Conservation (phyloP, 1,140 invertebrate genomes). For the Drosophila sturtevanti region DNA sequence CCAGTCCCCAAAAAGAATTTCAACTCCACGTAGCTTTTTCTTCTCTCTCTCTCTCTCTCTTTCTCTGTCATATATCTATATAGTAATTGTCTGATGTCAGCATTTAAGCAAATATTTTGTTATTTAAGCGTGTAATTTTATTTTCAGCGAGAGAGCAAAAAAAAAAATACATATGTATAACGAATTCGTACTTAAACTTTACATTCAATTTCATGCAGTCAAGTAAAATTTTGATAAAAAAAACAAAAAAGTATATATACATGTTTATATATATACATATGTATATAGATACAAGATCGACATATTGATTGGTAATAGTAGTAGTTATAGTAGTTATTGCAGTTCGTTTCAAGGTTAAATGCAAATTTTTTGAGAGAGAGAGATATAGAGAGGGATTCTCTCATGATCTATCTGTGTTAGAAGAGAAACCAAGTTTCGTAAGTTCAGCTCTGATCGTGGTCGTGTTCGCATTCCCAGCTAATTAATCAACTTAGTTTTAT, state of each 20-base stretch:
- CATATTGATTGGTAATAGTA: not conserved
- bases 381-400: not conserved
- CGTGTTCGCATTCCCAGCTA: conserved; percentile 62
- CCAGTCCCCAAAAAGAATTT: conserved; percentile 1
- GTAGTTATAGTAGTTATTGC: conserved; percentile 4
- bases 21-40: conserved; percentile 42
- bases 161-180: not conserved
- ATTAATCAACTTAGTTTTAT: conserved; percentile 55
- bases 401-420: too few relatives aligned
- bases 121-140: conserved; percentile 78
- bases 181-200: conserved; percentile 32
- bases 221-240: not conserved
- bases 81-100: conserved; percentile 67
- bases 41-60: conserved; percentile 15
- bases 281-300: not conserved
- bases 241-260: too few relatives aligned
- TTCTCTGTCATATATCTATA: not conserved
- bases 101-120: conserved; percentile 74
- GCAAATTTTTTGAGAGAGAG: conserved; percentile 32
- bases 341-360: conserved; percentile 39
- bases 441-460: not conserved
- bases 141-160: conserved; percentile 12
- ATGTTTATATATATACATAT: too few relatives aligned
- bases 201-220: conserved; percentile 1
- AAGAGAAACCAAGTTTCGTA: too few relatives aligned